Percentiles rank a stretch among this genome's conserved stretches.
phyloP scores from a whole-genome alignment of 2,797 vertebrate species.

The Naso thynnoides region DNA sequence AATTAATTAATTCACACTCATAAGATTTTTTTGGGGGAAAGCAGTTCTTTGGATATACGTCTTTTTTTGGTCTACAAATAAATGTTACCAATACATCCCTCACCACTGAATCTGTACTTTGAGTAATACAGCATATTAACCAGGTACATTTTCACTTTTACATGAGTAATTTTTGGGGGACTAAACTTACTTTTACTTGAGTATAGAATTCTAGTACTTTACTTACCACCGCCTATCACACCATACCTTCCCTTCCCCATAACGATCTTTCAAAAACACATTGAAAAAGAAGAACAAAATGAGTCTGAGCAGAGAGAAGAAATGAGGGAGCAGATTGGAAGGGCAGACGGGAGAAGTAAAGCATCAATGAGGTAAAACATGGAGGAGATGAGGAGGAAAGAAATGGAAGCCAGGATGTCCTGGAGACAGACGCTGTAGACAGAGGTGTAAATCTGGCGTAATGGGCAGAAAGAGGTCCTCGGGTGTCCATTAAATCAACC shows the following conservation, averaged over 20 bases:
- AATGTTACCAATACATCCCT: too few relatives aligned
- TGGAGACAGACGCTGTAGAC: slow-evolving; percentile 30
- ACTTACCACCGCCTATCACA: not conserved
- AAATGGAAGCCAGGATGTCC: slow-evolving; percentile 48
- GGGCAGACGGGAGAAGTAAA: slow-evolving; percentile 33
- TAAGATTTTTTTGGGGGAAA: too few relatives aligned
- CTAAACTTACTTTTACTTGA: too few relatives aligned
- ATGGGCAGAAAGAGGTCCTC: slow-evolving; percentile 51
- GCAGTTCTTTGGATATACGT: too few relatives aligned
- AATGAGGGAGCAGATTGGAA: slow-evolving; percentile 22
- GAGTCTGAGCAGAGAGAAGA: slow-evolving; percentile 10
- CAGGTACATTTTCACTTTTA: too few relatives aligned
- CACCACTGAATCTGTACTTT: too few relatives aligned
- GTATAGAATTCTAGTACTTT: too few relatives aligned
- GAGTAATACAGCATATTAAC: too few relatives aligned
- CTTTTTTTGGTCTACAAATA: too few relatives aligned
- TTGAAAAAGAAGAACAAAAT: not conserved
- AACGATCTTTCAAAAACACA: not conserved
- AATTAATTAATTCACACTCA: too few relatives aligned
- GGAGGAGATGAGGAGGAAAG: slow-evolving; percentile 12
- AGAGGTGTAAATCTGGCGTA: slow-evolving; percentile 66
- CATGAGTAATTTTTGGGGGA: too few relatives aligned
- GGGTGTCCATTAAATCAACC: slow-evolving; percentile 38
- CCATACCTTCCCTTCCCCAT: not conserved
- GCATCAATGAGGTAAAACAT: slow-evolving; percentile 23